Evolutionary conservation across 2,888 invertebrate species (phyloP), one percentile per base, ranked within the genome.

Genomic region (Cheilosia variabilis): DNA sequence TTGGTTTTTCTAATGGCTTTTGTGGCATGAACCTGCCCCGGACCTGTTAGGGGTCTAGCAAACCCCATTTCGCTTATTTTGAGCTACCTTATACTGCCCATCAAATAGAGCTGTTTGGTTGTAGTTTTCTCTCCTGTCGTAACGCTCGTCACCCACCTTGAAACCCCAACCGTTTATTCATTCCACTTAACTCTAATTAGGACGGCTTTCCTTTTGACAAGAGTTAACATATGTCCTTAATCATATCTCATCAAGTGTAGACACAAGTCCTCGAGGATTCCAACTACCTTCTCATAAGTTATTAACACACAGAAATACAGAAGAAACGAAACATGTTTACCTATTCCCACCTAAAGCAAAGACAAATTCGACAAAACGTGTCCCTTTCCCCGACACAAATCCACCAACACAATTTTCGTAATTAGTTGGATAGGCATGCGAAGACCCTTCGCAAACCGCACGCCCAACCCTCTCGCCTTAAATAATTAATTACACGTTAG

Each of bases 401-500:
- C 45, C 31, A 17, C 57, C 43, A n/a, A 45, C 17, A 57, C 57
- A 69, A 57, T 69, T 57, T 57, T 24, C 24, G 58, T 69, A 58
- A 69, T 69, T 69, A 58, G 34, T 58, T 27, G 27, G 37, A 10
- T n/a, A 45, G 17, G 24, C 1, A 10, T 19, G 27, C 10, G 31
- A 27, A 22, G 13, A 53, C 43, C 60, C 60, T 73, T 19, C 19
- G 22, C 13, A 50, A 79, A 65, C 58, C 71, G 7, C 57, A 72
- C 63, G 24, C 34, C 17, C 31, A 60, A 66, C 79, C 58, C 60
- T 31, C 52, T 65, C 41, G 52, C 52, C 66, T 66, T 79, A 60
- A 79, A 79, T 79, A 79, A 79, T 79, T 73, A 73, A 79, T 79
- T 57, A 66, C 37, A 60, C 63, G 34, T 60, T 19, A 60, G 53